These are phyloP conservation scores for Apotomis betuletana DNA, from an alignment of 2,888 invertebrate species.

Conservation along the genomic window DNA sequence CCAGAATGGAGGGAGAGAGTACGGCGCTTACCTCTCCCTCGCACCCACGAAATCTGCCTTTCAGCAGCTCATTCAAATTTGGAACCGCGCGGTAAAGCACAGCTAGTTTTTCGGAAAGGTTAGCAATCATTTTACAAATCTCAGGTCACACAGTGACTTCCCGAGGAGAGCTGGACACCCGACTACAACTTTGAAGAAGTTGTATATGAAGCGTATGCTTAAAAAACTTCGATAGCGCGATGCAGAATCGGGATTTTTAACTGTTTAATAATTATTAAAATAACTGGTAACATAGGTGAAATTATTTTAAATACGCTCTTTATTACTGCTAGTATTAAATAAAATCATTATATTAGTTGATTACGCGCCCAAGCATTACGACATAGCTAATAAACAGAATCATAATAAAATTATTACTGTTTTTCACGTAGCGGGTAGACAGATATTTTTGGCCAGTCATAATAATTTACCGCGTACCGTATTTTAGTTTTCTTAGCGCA, in stretches of 20 bases:
- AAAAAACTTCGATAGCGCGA: slow-evolving; percentile 43
- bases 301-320: neutral
- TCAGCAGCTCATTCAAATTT: slow-evolving; percentile 51
- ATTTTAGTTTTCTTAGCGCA: neutral
- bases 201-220: neutral
- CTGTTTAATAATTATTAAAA: neutral
- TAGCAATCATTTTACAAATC: slow-evolving; percentile 50
- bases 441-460: neutral
- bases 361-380: neutral
- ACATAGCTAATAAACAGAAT: neutral
- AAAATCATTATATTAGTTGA: neutral
- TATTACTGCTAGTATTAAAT: neutral
- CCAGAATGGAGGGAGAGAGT: slow-evolving; percentile 54
- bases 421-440: slow-evolving; percentile 17
- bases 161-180: slow-evolving; percentile 76
- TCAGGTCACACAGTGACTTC: slow-evolving; percentile 57
- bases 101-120: slow-evolving; percentile 53
- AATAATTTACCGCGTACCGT: neutral
- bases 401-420: slow-evolving; percentile 1
- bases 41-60: slow-evolving; percentile 55
- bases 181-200: neutral
- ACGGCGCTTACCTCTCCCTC: slow-evolving; percentile 63
- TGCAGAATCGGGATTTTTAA: slow-evolving; percentile 29
- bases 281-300: neutral
- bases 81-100: slow-evolving; percentile 51